Base-by-base conservation (phyloP, 1,140 invertebrate species). In the Periplaneta americana region DNA sequence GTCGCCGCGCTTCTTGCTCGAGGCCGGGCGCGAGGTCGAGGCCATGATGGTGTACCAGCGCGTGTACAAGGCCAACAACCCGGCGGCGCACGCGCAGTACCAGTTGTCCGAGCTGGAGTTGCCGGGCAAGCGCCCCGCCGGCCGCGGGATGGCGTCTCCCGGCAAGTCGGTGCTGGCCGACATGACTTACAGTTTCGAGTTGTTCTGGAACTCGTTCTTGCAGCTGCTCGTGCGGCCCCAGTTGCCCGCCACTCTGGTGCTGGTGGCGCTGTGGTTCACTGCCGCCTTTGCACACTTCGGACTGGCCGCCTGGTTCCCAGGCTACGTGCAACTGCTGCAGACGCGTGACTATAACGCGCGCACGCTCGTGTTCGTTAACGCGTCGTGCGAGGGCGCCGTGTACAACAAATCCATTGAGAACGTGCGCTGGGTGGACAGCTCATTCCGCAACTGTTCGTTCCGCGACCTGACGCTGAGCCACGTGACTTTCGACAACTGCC, bases 41-140 rank as follows among this genome's bases (percentile, higher is more conserved):
- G 95, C 95, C 2, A 91, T 96, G 88, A 90, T 92, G 86, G 93
- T 95, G 17, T 95, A 95, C 84, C 93, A 95, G 90, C n/a, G n/a
- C n/a, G n/a, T n/a, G n/a, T 82, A 82, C 57, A 80, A 79, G 78
- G 34, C 48, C 66, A 32, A 77, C 81, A 76, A 82, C 31, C 74
- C 74, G 18, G 28, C 74, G 0, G 85, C 85, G 5, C 66, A 36
- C 37, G 80, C 66, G 35, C 85, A 88, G 78, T 87, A 87, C 78
- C 86, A 87, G 84, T 34, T 88, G 13, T 84, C 86, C 17, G 87
- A 88, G 80, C 78, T 88, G 75, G 87, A 88, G 79, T 79, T 88
- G 32, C 87, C 87, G 1, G 82, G 83, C 17, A 75, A 83, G 32
- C 57, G 82, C 32, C 78, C 66, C 15, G 35, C 74, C 5, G 74